A percentile compares a stretch with the other conserved stretches of the same genome.
Conservation (phyloP, 1,140 invertebrate genomes). For the Drosophila elegans region DNA sequence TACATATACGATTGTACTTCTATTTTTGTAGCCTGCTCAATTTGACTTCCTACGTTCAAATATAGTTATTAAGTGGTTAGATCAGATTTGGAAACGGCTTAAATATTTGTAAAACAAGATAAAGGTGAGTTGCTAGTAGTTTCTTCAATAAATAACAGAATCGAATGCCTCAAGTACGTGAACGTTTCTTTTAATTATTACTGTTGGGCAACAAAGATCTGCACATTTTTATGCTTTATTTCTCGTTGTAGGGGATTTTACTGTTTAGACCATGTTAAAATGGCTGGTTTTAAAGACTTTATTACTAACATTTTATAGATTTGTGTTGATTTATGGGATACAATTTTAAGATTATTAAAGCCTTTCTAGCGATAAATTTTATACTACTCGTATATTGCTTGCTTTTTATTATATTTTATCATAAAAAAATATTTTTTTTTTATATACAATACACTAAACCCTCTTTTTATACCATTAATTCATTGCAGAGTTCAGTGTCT, state of each 20-base stretch:
- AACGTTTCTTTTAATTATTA: neutral
- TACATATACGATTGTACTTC: slow-evolving; percentile 41
- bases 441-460: neutral
- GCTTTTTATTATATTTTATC: neutral
- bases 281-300: too few relatives aligned
- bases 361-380: neutral
- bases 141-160: slow-evolving; percentile 17
- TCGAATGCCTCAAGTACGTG: neutral
- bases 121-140: neutral
- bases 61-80: slow-evolving; percentile 56
- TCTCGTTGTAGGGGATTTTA: neutral
- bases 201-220: neutral
- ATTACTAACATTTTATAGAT: neutral
- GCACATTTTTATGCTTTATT: neutral
- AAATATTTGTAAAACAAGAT: slow-evolving; percentile 30
- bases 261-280: neutral
- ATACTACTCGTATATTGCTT: neutral
- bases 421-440: too few relatives aligned
- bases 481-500: slow-evolving; percentile 18
- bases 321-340: neutral
- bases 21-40: slow-evolving; percentile 46
- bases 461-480: slow-evolving; percentile 1
- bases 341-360: neutral
- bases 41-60: slow-evolving; percentile 53
- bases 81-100: slow-evolving; percentile 29